Evolutionary conservation across 2,113 vertebrate species (phyloP), one percentile per base, ranked within the genome.

Genomic region (Vireo altiloquus): DNA sequence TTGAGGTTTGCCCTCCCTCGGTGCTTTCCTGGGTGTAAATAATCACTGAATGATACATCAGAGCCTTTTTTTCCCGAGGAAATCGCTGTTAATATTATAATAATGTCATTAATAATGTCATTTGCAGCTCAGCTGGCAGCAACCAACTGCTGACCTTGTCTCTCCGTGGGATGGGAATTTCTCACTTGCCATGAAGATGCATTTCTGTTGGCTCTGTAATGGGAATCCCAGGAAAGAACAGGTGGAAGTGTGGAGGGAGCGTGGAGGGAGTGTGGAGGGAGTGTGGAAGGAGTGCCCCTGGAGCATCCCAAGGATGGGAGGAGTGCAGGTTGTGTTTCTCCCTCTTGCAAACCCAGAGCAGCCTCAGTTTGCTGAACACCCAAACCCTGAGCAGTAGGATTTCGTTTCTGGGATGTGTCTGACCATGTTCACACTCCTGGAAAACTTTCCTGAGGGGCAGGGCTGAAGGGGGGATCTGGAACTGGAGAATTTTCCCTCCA

Each of bases 81-180:
- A 90, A 91, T 54, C 0, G 13, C 46, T 35, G 59, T 65, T 94
- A 87, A 92, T 88, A 52, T 84, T 54, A 39, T 18, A 78, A 84
- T 76, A 81, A 83, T 9, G 4, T 57, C 69, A 85, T 90, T 83
- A 80, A 83, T 77, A 70, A 76, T 5, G 6, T 49, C 66, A 72
- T 87, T 82, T 94, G 78, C 80, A 84, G 83, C 77, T 96, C 83
- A 87, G 83, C 64, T 86, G 90, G 94, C 75, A 81, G 76, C 37
- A 88, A 31, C 44, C 66, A 50, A 64, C 84, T 63, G 61, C 69
- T 93, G 78, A 22, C 56, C 23, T 3, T 13, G 23, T 23, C 65
- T 65, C 44, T 53, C 47, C 30, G 10, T 7, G 37, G n/a, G 37
- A 37, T 50, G 80, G 89, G 76, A 17, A 61, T 82, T 72, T 82